phyloP scores from a whole-genome alignment of 2,113 vertebrate genomes.

The Empidonax alnorum region DNA sequence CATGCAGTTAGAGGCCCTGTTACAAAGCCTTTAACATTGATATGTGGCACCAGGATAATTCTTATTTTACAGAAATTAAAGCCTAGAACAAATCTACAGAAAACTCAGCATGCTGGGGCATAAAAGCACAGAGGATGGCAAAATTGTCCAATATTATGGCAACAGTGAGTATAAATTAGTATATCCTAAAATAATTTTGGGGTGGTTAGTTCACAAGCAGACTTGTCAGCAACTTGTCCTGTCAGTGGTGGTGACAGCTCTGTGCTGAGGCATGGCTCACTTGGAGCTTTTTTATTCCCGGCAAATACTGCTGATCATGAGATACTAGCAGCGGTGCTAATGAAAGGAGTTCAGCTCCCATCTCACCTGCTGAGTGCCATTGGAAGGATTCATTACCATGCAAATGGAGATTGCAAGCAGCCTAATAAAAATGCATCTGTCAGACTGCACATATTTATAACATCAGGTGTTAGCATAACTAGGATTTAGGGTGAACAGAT shows the following conservation, averaged over 20 bases:
- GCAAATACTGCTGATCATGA: neutral
- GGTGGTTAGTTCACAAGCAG: neutral
- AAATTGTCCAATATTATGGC: neutral
- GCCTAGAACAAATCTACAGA: neutral
- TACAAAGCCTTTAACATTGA: neutral
- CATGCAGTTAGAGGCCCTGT: neutral
- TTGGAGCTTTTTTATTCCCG: neutral
- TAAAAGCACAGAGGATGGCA: neutral
- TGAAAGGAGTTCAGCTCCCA: neutral
- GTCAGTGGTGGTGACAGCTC: neutral
- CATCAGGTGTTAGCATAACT: neutral
- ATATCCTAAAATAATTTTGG: neutral
- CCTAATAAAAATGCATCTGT: constrained; percentile 34
- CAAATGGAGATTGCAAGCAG: constrained; percentile 16
- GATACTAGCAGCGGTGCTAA: neutral
- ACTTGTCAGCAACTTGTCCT: neutral
- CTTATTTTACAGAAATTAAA: neutral
- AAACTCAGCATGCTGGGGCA: neutral
- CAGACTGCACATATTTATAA: neutral
- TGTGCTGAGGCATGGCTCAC: neutral
- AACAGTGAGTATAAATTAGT: neutral
- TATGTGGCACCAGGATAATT: neutral
- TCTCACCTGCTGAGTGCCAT: constrained; percentile 12
- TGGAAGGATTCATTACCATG: constrained; percentile 35
- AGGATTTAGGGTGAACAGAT: neutral